Conservation (phyloP, 1,140 invertebrate species). For the Orius insidiosus region DNA sequence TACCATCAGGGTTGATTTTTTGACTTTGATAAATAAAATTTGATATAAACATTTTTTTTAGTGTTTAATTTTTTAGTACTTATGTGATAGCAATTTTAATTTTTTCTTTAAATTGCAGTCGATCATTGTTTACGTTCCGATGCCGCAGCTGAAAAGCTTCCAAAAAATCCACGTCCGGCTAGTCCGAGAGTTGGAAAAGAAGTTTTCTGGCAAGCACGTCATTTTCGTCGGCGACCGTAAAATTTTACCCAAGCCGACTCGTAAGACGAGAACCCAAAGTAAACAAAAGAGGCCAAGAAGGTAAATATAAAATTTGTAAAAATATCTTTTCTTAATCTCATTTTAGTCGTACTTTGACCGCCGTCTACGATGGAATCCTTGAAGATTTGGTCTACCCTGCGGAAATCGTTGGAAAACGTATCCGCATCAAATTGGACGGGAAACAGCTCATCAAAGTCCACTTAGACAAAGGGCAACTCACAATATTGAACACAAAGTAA, state of each 20-base stretch:
- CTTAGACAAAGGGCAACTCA: slow-evolving; percentile 95
- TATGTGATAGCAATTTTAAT: background rate
- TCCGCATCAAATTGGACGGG: slow-evolving; percentile 88
- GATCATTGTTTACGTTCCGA: slow-evolving; percentile 96
- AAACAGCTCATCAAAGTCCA: slow-evolving; percentile 95
- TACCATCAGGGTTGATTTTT: no score
- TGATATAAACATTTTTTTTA: no score
- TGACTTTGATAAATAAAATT: no score
- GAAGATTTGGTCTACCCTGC: slow-evolving; percentile 97
- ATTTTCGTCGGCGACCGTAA: slow-evolving; percentile 96
- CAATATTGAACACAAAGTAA: slow-evolving; percentile 97
- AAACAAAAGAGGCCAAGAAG: slow-evolving; percentile 94
- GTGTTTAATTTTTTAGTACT: background rate
- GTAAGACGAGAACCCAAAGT: slow-evolving; percentile 81
- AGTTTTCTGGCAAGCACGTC: slow-evolving; percentile 97
- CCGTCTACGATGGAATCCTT: slow-evolving; percentile 92
- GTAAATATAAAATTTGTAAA: slow-evolving; percentile 25
- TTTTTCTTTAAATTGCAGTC: slow-evolving; percentile 42
- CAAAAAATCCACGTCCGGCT: slow-evolving; percentile 94
- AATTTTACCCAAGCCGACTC: slow-evolving; percentile 93
- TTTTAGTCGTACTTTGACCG: slow-evolving; percentile 75
- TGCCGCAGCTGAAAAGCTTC: slow-evolving; percentile 90
- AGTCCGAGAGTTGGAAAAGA: slow-evolving; percentile 97
- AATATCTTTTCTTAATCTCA: slow-evolving; percentile 12
- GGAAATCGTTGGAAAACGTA: slow-evolving; percentile 97